Evolutionary conservation across 2,797 vertebrate genomes (phyloP).

Genomic region (Crypturellus tataupa): DNA sequence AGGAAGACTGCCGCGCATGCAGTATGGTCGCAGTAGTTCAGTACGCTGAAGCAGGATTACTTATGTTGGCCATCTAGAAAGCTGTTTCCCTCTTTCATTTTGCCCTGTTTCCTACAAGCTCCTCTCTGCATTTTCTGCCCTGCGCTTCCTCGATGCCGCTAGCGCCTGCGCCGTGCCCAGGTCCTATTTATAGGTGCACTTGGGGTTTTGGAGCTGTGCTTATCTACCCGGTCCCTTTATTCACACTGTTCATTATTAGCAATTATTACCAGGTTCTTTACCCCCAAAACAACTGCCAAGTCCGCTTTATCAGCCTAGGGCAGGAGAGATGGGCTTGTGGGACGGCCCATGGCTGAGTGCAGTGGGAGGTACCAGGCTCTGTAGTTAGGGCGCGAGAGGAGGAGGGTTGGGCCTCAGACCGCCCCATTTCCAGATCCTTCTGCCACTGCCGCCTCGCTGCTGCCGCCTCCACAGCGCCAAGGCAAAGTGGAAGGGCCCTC

Average conservation of each 20-base stretch:
- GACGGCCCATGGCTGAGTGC: not conserved
- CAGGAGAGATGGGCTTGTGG: rapidly evolving
- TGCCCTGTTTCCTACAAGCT: not conserved
- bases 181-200: not conserved
- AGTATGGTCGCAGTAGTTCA: not conserved
- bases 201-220: not conserved
- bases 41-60: not conserved
- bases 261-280: too few species aligned
- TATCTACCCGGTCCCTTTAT: not conserved
- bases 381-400: not conserved
- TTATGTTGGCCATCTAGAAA: not conserved
- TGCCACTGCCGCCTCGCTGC: not conserved
- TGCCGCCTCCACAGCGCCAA: too few species aligned
- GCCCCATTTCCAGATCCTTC: rapidly evolving
- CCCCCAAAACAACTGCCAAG: not conserved
- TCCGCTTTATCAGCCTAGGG: not conserved
- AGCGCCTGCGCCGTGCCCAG: not conserved
- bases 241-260: not conserved
- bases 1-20: not conserved
- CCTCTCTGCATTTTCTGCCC: not conserved
- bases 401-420: rapidly evolving
- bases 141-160: rapidly evolving
- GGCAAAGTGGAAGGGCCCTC: too few species aligned
- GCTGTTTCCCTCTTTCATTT: not conserved
- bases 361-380: rapidly evolving